phyloP scores from a whole-genome alignment of 1,140 invertebrate genomes.

The Glossosoma conforme region DNA sequence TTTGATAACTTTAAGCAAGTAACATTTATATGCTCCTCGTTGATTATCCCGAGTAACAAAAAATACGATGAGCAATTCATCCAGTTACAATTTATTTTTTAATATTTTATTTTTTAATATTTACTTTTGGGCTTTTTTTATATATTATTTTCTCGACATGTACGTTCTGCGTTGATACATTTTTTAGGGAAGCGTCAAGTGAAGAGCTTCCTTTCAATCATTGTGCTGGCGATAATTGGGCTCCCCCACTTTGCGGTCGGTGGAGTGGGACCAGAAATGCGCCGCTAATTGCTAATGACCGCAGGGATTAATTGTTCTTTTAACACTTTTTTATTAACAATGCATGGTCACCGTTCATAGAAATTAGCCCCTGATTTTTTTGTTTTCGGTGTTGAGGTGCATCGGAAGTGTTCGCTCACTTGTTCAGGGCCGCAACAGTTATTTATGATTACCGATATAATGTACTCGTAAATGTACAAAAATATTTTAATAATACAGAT shows the following conservation, averaged over 20 bases:
- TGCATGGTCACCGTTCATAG: background rate
- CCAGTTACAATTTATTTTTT: too few relatives aligned
- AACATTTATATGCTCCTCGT: too few relatives aligned
- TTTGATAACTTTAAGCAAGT: too few relatives aligned
- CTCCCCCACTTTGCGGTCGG: conserved; percentile 23
- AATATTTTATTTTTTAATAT: background rate
- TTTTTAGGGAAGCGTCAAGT: too few relatives aligned
- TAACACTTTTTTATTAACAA: conserved; percentile 26
- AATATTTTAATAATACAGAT: too few relatives aligned
- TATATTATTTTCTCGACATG: background rate
- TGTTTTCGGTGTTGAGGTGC: too few relatives aligned
- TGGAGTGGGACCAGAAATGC: conserved; percentile 21
- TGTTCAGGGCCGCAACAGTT: conserved; percentile 5
- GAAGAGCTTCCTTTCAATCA: too few relatives aligned
- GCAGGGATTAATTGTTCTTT: conserved; percentile 30
- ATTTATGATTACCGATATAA: background rate
- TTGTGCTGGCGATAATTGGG: conserved; percentile 21
- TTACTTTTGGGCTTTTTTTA: background rate
- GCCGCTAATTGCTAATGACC: conserved; percentile 29
- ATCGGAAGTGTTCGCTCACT: conserved; percentile 24
- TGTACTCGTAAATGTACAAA: too few relatives aligned
- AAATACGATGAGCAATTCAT: too few relatives aligned
- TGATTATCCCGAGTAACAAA: too few relatives aligned
- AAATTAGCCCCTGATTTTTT: conserved; percentile 21
- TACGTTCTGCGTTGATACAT: background rate